These are phyloP conservation scores for Eristalinus sepulchralis DNA, from an alignment of 2,888 invertebrate species.

Conservation along the genomic window DNA sequence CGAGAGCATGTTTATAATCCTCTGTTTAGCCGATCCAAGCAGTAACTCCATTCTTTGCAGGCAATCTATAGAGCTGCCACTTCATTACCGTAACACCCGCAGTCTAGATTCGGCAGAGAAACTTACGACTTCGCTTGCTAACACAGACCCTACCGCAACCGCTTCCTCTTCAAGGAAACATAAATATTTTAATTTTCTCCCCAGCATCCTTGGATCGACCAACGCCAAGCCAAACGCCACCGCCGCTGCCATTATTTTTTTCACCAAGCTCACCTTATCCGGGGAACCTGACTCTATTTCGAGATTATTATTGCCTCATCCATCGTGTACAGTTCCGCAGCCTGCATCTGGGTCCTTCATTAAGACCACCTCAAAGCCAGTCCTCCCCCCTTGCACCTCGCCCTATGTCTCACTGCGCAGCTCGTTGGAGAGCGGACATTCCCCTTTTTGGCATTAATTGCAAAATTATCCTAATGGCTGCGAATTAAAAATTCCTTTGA, in stretches of 20 bases:
- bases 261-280: conserved; percentile 31
- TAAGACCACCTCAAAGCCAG: conserved; percentile 41
- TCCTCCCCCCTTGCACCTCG: not conserved
- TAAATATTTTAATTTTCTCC: conserved; percentile 7
- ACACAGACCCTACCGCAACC: not conserved
- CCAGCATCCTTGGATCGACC: not conserved
- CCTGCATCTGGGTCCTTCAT: conserved; percentile 31
- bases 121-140: not conserved
- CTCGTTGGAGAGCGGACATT: not conserved
- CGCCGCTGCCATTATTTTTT: conserved; percentile 24
- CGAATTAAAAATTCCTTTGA: conserved; percentile 62
- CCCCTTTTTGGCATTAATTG: conserved; percentile 32
- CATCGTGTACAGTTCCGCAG: not conserved
- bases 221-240: not conserved
- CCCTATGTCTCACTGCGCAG: not conserved
- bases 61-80: not conserved
- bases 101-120: not conserved
- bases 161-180: not conserved
- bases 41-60: not conserved
- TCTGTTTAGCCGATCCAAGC: not conserved
- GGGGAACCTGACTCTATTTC: conserved; percentile 14
- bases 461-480: conserved; percentile 60
- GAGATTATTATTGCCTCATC: conserved; percentile 36
- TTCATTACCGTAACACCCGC: not conserved
- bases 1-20: not conserved